These are phyloP conservation scores for Cheilosia vulpina DNA, from an alignment of 2,888 invertebrate species.

Conservation along the genomic window DNA sequence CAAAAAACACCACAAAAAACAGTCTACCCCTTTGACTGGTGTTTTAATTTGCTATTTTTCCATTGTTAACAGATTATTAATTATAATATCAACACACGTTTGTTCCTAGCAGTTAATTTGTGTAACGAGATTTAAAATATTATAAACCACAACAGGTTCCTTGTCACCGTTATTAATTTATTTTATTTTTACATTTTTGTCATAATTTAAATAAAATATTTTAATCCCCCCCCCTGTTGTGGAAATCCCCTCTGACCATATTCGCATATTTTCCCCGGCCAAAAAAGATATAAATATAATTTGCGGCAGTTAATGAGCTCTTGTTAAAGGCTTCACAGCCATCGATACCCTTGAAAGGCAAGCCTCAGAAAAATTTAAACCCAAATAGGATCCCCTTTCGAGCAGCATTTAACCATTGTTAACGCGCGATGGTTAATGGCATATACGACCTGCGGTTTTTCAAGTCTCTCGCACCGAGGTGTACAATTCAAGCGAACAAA, in stretches of 20 bases:
- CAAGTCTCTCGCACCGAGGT: slow-evolving; percentile 12
- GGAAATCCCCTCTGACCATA: background rate
- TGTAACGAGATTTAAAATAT: slow-evolving; percentile 50
- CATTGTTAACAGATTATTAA: slow-evolving; percentile 52
- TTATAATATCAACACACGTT: slow-evolving; percentile 39
- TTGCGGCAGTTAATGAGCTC: background rate
- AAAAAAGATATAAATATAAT: background rate
- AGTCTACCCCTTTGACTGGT: background rate
- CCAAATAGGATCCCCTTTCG: slow-evolving; percentile 3
- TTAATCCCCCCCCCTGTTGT: background rate
- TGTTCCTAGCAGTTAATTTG: slow-evolving; percentile 11
- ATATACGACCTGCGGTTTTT: slow-evolving; percentile 22
- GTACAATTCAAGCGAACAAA: background rate
- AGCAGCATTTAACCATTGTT: slow-evolving; percentile 11
- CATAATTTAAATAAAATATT: slow-evolving; percentile 39
- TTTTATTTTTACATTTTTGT: background rate
- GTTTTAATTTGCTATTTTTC: background rate
- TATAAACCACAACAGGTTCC: slow-evolving; percentile 23
- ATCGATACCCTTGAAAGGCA: background rate
- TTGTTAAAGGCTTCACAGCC: slow-evolving; percentile 2
- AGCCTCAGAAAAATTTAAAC: background rate
- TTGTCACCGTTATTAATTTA: slow-evolving; percentile 23
- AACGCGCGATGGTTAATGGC: background rate
- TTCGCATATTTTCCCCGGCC: background rate
- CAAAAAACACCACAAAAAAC: background rate